Base-by-base conservation (phyloP, 23 tunicate species). In the Clavelina lepadiformis region DNA sequence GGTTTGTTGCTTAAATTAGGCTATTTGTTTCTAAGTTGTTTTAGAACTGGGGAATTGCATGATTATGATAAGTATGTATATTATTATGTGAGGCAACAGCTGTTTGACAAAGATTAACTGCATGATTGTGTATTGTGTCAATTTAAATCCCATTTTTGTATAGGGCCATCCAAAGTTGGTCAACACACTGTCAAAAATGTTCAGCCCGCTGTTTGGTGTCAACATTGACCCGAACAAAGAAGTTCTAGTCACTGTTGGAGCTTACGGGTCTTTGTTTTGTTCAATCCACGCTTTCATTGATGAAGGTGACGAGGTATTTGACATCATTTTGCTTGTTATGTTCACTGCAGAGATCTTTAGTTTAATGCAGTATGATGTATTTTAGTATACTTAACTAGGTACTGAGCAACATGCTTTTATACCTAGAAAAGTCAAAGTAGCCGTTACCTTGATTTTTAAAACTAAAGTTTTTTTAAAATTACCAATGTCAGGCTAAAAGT, bases 281-380 rank as follows among this genome's bases (percentile, higher is more conserved):
- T 61, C 82, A 18, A 80, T 89, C 36, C 82, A 74, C 61, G 99
- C 99, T 20, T 81, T 94, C 34, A 69, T 94, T 2, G 83, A 94
- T 37, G 49, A 47, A 7, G 99, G 96, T 23, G 99, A 94, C 81
- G 99, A 94, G 61, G 91, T 72, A 51, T 29, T 15, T 54, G 61
- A 13, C 21, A 7, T 29, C 1, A 51, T 28, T 51, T 28, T 56
- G 38, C 38, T 69, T 76, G 91, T 82, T 30, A 87, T 87, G 5
- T 80, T 87, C 46, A 62, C 80, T 7, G 96, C 80, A 35, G 88
- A 88, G 11, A 80, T 87, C 58, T 87, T 77, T 46, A 88, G 80
- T 57, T 87, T n/a, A n/a, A n/a, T n/a, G n/a, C n/a, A n/a, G n/a
- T n/a, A n/a, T n/a, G n/a, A n/a, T n/a, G n/a, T n/a, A n/a, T n/a